Base-by-base conservation (phyloP, 2,797 vertebrate genomes). In the Kryptopterus vitreolus region DNA sequence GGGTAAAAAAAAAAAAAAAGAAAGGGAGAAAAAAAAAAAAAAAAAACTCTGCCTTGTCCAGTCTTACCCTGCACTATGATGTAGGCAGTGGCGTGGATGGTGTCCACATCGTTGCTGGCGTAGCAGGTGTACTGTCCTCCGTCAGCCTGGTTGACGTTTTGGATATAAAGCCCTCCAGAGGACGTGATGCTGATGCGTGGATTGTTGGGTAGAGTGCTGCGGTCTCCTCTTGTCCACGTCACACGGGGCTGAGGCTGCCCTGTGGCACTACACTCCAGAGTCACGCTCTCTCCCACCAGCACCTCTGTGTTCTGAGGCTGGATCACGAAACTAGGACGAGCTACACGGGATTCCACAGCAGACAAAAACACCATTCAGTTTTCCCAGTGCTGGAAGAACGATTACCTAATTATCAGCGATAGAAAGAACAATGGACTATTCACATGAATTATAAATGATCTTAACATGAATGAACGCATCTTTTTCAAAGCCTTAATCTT, bases 301-400 rank as follows among this genome's bases (percentile, higher is more conserved):
- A 99, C 98, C 91, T 99, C 98, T 0, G 98, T 99, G 89, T 98
- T 99, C 93, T 98, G 97, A 0, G 98, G 98, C 83, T 98, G 98
- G 89, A 99, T 99, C 85, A 99, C 97, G 80, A 99, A 99, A 89
- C 95, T 95, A 43, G 97, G 98, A 43, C 96, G 92, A 8, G 96
- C 98, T 99, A 88, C 55, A 59, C 3, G 76, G 82, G 55, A 48
- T 46, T 10, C 20, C 24, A 68, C 16, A 68, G 33, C 15, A 70
- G 52, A 71, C 9, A 52, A 50, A 61, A 52, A 59, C 57, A 26
- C 5, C 4, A 33, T 53, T 71, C 69, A 71, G 50, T n/a, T 15
- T 50, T 71, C 50, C 29, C 50, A 33, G 26, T 53, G 29, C 50
- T 35, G 26, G 48, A 57, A 38, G 33, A 57, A 73, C 24, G 31